A percentile compares a stretch with the other conserved stretches of the same genome.
Evolutionary conservation across 2,888 invertebrate genomes (phyloP).

Genomic region (Ochropacha duplaris): DNA sequence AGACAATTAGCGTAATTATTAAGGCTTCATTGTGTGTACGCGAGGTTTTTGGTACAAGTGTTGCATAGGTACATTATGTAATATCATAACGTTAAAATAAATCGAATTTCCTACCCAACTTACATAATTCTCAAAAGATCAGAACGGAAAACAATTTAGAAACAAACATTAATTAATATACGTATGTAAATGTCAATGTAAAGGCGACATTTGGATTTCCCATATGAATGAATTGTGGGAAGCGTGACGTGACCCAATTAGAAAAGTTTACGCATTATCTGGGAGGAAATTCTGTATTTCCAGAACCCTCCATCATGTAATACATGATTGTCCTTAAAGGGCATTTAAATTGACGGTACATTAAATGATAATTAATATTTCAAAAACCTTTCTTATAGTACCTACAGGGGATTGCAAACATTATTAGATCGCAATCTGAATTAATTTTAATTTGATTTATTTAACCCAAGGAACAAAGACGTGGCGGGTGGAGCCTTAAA

Average conservation of each 20-base stretch:
- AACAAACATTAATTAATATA: neutral
- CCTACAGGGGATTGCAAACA: conserved; percentile 10
- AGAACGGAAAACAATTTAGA: neutral
- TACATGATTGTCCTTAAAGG: neutral
- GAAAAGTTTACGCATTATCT: conserved; percentile 41
- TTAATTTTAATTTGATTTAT: conserved; percentile 9
- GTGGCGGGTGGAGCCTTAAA: conserved; percentile 14
- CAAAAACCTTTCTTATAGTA: conserved; percentile 13
- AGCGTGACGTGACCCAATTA: conserved; percentile 43
- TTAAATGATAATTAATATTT: conserved; percentile 18
- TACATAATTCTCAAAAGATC: neutral
- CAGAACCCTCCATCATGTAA: neutral
- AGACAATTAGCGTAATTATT: conserved; percentile 56
- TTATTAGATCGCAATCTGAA: conserved; percentile 13
- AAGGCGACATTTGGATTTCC: conserved; percentile 3
- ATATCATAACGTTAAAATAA: neutral
- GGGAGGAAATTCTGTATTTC: conserved; percentile 2
- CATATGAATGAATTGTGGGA: neutral
- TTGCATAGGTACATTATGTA: neutral
- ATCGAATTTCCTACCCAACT: neutral
- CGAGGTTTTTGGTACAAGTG: neutral
- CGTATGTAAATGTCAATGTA: neutral
- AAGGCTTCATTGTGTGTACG: conserved; percentile 16
- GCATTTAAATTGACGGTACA: conserved; percentile 8
- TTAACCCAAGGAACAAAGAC: neutral